These are phyloP conservation scores for Lepidocolaptes lacrymiger DNA, from an alignment of 2,797 vertebrate genomes.

Conservation along the genomic window DNA sequence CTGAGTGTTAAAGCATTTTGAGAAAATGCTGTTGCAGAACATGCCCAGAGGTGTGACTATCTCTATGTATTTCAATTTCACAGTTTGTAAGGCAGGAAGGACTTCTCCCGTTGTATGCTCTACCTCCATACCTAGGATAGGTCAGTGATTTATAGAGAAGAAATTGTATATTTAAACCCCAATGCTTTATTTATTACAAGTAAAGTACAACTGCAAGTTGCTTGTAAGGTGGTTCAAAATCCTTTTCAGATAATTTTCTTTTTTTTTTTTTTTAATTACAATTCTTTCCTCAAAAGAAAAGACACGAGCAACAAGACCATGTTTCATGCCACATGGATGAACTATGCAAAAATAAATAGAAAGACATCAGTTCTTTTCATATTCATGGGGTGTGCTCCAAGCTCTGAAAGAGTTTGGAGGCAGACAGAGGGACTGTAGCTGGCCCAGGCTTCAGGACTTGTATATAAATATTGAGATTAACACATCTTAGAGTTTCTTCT, in stretches of 20 bases:
- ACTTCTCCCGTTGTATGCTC: background rate
- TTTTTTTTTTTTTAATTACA: background rate
- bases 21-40: background rate
- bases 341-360: background rate
- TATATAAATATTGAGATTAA: slow-evolving; percentile 5
- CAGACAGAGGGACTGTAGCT: background rate
- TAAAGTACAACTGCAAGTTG: background rate
- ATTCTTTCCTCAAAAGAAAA: background rate
- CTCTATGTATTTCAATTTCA: background rate
- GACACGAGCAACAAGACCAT: background rate
- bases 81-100: background rate
- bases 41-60: background rate
- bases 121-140: background rate
- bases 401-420: background rate
- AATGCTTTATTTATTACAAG: background rate
- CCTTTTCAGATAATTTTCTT: background rate
- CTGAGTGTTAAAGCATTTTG: background rate
- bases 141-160: background rate
- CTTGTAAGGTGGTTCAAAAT: background rate
- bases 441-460: background rate
- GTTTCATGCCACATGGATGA: background rate
- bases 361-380: background rate
- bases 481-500: background rate
- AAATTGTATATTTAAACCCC: background rate
- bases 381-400: background rate